Percentiles rank a stretch among this genome's conserved stretches.
Conservation (phyloP, 2,888 invertebrate species). For the Drosophila yooni region DNA sequence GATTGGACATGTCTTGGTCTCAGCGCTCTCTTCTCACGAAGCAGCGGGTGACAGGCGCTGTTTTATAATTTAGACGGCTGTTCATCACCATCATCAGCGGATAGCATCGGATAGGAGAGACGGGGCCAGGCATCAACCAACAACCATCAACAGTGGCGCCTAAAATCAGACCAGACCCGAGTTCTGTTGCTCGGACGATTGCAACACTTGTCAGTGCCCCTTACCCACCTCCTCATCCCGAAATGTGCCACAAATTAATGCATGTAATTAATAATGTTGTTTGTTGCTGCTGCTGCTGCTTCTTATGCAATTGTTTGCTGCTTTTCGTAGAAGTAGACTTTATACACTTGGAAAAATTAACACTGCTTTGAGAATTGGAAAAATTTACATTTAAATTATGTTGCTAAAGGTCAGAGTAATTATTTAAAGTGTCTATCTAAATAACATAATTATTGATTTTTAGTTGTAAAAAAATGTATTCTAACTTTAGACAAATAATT, state of each 20-base stretch:
- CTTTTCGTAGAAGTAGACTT: conserved; percentile 61
- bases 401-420: neutral
- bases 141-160: conserved; percentile 84
- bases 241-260: conserved; percentile 74
- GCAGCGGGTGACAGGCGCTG: conserved; percentile 82
- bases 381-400: neutral
- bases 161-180: conserved; percentile 42
- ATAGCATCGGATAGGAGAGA: conserved; percentile 11
- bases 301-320: conserved; percentile 54
- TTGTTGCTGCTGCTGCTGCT: conserved; percentile 42
- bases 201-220: conserved; percentile 73
- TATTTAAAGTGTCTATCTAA: neutral
- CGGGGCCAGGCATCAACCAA: neutral
- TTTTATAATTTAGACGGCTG: conserved; percentile 79
- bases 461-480: neutral
- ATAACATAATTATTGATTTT: neutral
- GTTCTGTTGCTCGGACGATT: conserved; percentile 30
- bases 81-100: conserved; percentile 57
- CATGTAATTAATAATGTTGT: conserved; percentile 76
- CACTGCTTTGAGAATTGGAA: neutral
- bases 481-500: neutral
- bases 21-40: conserved; percentile 33
- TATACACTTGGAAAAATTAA: neutral
- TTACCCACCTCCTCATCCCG: conserved; percentile 12
- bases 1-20: conserved; percentile 7